A percentile compares a stretch with the other conserved stretches of the same genome.
These are phyloP conservation scores for Mus spicilegus DNA, from an alignment of 2,113 vertebrate genomes.

Conservation along the genomic window DNA sequence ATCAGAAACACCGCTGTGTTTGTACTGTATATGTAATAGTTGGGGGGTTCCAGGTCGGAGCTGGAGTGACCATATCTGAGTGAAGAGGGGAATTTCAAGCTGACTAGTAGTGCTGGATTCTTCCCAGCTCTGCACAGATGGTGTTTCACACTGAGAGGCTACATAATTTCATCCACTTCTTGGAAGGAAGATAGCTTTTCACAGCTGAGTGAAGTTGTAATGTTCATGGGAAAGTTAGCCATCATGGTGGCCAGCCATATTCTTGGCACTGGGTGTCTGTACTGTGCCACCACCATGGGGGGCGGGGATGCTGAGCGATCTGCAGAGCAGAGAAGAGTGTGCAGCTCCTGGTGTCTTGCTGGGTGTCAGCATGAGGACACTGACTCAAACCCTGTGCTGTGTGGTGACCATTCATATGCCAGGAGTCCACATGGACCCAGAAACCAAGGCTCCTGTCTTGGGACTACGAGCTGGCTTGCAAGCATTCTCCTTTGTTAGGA, in stretches of 20 bases:
- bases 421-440: background rate
- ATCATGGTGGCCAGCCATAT: background rate
- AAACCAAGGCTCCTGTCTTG: too few species aligned
- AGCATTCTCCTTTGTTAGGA: background rate
- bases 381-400: background rate
- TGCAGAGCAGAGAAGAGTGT: background rate
- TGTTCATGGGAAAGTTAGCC: background rate
- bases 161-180: background rate
- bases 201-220: background rate
- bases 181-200: background rate
- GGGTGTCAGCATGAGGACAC: background rate
- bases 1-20: background rate
- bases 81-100: background rate
- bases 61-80: accelerated
- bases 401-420: background rate
- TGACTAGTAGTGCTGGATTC: background rate
- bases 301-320: background rate
- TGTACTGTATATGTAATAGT: background rate
- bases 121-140: background rate
- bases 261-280: background rate
- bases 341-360: too few species aligned
- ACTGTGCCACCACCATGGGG: background rate
- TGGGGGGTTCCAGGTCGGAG: too few species aligned
- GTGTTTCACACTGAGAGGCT: background rate
- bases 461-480: background rate